Conservation (phyloP, 2,113 vertebrate species). For the Stercorarius parasiticus region DNA sequence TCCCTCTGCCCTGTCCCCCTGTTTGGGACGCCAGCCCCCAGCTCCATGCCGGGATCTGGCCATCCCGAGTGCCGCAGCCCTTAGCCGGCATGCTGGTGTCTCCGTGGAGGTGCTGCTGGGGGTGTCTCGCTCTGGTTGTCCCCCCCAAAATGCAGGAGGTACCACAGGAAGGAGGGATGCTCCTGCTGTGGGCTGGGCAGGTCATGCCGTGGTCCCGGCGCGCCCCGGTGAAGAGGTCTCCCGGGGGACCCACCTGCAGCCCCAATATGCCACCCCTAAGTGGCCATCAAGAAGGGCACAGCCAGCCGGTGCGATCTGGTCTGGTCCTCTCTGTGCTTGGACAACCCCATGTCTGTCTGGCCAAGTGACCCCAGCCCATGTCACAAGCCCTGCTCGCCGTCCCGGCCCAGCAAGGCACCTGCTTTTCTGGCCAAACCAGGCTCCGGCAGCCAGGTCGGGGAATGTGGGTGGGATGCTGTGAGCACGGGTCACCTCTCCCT, state of each 20-base stretch:
- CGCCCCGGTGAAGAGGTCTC: fast-evolving
- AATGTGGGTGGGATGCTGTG: neutral
- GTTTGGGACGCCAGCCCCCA: neutral
- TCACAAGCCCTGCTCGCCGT: neutral
- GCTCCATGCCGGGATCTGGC: neutral
- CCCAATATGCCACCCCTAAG: neutral
- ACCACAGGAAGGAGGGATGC: neutral
- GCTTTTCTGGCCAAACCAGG: neutral
- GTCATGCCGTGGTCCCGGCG: fast-evolving
- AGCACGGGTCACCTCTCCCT: fast-evolving
- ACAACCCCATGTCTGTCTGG: fast-evolving
- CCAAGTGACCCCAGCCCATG: neutral
- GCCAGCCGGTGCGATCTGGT: neutral
- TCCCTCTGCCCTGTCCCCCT: no score
- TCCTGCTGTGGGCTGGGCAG: neutral
- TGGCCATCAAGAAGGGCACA: neutral
- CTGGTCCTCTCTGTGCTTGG: neutral
- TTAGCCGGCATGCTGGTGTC: fast-evolving
- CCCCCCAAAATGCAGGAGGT: neutral
- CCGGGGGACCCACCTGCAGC: no score
- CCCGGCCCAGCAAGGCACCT: neutral
- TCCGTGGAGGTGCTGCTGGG: neutral
- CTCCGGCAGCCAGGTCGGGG: neutral
- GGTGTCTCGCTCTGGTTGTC: neutral
- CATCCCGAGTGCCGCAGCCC: neutral